A percentile compares a stretch with the other conserved stretches of the same genome.
Conservation (phyloP, 2,797 vertebrate genomes). For the Lithobates sylvaticus region DNA sequence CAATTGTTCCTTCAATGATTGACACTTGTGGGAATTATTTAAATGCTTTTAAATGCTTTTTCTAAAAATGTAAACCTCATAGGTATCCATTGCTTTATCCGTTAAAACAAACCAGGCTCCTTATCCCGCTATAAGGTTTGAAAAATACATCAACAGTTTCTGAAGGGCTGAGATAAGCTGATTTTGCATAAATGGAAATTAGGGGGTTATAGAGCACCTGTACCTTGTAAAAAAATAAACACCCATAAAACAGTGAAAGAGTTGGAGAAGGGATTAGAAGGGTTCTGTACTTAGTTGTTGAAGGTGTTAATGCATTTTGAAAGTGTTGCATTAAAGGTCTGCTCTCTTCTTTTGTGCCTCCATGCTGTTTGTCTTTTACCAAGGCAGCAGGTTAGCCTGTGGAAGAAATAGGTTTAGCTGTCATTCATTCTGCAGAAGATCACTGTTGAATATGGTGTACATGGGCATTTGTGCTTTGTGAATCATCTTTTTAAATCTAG, state of each 20-base stretch:
- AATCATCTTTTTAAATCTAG: neutral
- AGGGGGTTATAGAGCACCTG: neutral
- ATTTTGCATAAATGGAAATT: too few species aligned
- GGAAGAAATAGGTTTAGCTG: neutral
- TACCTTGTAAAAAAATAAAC: neutral
- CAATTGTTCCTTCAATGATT: neutral
- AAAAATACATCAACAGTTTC: too few species aligned
- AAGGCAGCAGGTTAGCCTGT: neutral
- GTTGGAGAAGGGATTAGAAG: neutral
- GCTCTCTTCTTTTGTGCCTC: neutral
- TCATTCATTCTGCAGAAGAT: neutral
- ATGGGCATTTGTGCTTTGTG: neutral
- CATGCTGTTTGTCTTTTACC: neutral
- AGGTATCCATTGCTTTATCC: too few species aligned
- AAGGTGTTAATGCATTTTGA: neutral
- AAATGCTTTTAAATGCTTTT: neutral
- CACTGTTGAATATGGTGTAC: neutral
- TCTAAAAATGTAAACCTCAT: neutral
- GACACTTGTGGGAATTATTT: neutral
- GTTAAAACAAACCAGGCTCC: too few species aligned
- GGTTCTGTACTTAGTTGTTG: neutral
- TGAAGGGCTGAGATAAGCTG: too few species aligned
- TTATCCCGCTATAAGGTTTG: too few species aligned
- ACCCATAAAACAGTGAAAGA: neutral
- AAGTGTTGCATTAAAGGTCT: neutral